Evolutionary conservation across 2,888 invertebrate genomes (phyloP), one percentile per base, ranked within the genome.

Genomic region (Plagiodera versicolora): DNA sequence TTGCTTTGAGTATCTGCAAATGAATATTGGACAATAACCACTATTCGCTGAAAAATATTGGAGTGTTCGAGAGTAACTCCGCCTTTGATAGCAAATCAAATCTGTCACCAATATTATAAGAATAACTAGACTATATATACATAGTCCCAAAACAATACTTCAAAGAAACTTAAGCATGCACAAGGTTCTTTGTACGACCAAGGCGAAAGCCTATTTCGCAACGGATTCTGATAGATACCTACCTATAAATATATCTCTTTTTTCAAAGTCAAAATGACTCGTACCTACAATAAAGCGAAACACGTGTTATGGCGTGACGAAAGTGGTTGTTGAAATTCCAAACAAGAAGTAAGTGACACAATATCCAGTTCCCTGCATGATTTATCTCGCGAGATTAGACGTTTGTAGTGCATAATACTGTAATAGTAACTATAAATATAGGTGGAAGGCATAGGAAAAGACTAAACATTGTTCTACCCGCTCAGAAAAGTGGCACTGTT

Each of bases 401-500:
- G 60, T 54, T 60, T 58, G 58, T 52, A 49, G 57, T 60, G 65
- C 55, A 62, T 58, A 62, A 58, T 53, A 61, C 50, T 54, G 58
- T 65, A 63, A 58, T 57, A 58, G 55, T 44, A 44, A 53, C 58
- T 55, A 63, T 65, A 61, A 63, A 63, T 58, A 59, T 56, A 62
- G 28, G 60, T 62, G 57, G 58, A 62, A 58, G 56, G 28, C 58
- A 60, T 56, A 52, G 60, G 58, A 60, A 60, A 58, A 60, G 56
- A 62, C 65, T 60, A 63, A 58, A 58, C 56, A 58, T 48, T 56
- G 58, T 47, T 56, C 58, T 63, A 58, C 60, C 58, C 65, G 63
- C 59, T 61, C 62, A 61, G 24, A 24, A 60, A 56, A 61, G 54
- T 63, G 65, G 58, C 62, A 65, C 63, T 65, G 65, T 65, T 65